phyloP scores from a whole-genome alignment of 2,797 vertebrate species.

The Spea hammondii region DNA sequence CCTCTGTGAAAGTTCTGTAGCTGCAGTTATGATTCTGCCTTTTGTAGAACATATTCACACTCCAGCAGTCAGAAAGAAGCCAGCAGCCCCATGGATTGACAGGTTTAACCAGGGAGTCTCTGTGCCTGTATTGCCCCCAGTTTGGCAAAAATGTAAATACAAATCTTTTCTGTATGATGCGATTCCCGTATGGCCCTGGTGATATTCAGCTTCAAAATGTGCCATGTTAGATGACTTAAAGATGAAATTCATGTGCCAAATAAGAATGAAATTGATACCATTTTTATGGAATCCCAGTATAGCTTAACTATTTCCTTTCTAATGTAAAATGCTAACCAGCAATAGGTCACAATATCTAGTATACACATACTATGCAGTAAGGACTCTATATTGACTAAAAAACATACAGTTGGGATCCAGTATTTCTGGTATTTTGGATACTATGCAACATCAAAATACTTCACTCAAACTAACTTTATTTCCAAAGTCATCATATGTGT shows the following conservation, averaged over 20 bases:
- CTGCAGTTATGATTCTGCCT: slow-evolving; percentile 50
- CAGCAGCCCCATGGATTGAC: slow-evolving; percentile 37
- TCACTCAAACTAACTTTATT: no score
- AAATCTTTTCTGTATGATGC: slow-evolving; percentile 11
- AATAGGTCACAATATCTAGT: no score
- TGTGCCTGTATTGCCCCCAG: slow-evolving; percentile 23
- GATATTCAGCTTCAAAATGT: slow-evolving; percentile 3
- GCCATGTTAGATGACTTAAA: slow-evolving; percentile 13
- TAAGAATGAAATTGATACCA: no score
- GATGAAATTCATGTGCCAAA: not conserved
- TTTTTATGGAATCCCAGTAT: no score
- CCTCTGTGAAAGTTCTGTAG: slow-evolving; percentile 48
- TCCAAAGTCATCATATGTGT: no score
- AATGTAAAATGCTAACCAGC: no score
- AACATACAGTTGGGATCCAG: no score
- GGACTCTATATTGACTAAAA: no score
- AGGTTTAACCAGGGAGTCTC: slow-evolving; percentile 33
- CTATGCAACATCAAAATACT: no score
- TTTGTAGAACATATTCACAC: slow-evolving; percentile 51
- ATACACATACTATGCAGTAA: no score
- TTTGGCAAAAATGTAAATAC: slow-evolving; percentile 33
- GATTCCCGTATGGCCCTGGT: slow-evolving; percentile 3
- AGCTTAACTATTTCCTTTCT: no score
- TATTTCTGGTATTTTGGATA: no score
- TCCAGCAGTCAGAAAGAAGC: slow-evolving; percentile 44